These are phyloP conservation scores for Folsomia candida DNA, from an alignment of 2,888 invertebrate genomes.

Conservation along the genomic window DNA sequence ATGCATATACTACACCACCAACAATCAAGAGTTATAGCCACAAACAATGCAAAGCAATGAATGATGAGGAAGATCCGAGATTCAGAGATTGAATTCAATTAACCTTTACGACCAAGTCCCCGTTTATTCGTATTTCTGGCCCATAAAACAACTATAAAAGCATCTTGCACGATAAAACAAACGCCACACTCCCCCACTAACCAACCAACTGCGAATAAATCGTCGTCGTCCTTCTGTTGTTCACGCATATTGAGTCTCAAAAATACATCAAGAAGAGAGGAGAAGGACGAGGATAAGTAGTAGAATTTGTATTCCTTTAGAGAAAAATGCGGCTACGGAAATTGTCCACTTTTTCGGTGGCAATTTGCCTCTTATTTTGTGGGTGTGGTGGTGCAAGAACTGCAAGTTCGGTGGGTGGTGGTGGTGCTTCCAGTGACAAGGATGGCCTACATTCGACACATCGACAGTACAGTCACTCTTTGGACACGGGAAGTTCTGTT, in stretches of 20 bases:
- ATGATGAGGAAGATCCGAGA: constrained; percentile 29
- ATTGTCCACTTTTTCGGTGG: neutral
- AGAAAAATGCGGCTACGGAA: neutral
- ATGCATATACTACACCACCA: too few species aligned
- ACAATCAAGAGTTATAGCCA: neutral
- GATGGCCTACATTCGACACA: neutral
- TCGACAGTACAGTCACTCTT: neutral
- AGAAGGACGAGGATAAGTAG: too few species aligned
- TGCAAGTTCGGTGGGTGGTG: neutral
- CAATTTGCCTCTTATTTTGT: neutral
- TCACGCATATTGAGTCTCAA: too few species aligned
- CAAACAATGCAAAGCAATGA: neutral
- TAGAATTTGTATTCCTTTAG: too few species aligned
- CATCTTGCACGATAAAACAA: neutral
- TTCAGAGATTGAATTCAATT: constrained; percentile 41
- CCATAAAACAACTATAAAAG: constrained; percentile 7
- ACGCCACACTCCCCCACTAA: neutral
- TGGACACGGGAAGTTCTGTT: neutral
- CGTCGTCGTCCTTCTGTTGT: too few species aligned
- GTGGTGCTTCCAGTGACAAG: neutral
- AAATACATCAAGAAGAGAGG: neutral
- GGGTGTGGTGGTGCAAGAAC: neutral
- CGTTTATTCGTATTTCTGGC: constrained; percentile 1
- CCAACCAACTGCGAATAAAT: neutral
- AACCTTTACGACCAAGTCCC: constrained; percentile 43